Evolutionary conservation across 2,113 vertebrate genomes (phyloP).

Genomic region (Syngnathus scovelli): DNA sequence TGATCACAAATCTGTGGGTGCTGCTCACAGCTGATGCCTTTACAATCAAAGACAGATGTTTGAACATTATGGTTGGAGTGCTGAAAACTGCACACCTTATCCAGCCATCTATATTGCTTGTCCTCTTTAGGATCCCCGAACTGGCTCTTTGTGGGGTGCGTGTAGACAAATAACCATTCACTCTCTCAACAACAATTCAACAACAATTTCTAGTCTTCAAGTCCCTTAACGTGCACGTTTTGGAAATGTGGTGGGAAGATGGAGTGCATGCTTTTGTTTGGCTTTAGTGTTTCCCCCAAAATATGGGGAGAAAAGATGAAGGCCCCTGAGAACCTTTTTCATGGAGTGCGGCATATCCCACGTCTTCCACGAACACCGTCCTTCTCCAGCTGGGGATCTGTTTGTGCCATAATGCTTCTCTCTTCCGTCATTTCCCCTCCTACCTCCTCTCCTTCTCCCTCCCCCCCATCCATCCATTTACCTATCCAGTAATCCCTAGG

Average conservation of each 20-base stretch:
- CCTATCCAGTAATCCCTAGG: constrained; percentile 67
- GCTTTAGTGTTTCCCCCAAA: not conserved
- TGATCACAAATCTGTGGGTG: no score
- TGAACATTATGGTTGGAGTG: no score
- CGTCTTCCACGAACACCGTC: constrained; percentile 36
- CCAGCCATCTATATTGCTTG: no score
- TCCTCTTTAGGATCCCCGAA: no score
- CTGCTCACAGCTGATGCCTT: no score
- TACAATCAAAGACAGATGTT: no score
- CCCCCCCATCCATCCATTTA: constrained; percentile 56
- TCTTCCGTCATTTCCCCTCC: constrained; percentile 57
- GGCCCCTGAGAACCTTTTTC: not conserved
- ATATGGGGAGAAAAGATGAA: not conserved
- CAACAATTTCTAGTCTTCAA: not conserved
- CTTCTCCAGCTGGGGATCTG: constrained; percentile 54
- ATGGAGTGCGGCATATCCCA: constrained; percentile 17
- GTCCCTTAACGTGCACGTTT: not conserved
- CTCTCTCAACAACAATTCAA: not conserved
- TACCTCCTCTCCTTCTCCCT: constrained; percentile 21
- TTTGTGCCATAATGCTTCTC: constrained; percentile 63
- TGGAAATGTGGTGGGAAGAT: not conserved
- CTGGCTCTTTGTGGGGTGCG: no score
- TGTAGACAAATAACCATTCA: not conserved
- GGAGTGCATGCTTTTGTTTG: not conserved
- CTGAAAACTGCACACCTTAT: no score